Percentiles rank a stretch among this genome's conserved stretches.
Evolutionary conservation across 2,113 vertebrate genomes (phyloP).

Genomic region (Anser brachyrhynchus): DNA sequence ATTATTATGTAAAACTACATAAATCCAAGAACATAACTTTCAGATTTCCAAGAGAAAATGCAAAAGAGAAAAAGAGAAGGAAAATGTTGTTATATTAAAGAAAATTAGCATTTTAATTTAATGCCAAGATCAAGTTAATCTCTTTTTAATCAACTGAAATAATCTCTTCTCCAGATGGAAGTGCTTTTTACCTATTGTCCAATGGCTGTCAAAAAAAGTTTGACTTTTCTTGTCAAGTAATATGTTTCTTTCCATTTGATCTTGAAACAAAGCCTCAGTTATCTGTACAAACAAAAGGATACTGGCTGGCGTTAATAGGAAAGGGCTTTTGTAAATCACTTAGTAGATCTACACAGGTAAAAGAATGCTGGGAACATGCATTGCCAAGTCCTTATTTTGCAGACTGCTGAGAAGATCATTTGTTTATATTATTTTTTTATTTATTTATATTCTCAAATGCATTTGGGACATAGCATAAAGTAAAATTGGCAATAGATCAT

Average conservation of each 20-base stretch:
- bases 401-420: background rate
- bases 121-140: background rate
- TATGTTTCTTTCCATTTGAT: background rate
- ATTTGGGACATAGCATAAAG: background rate
- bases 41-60: background rate
- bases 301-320: background rate
- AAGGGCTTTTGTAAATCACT: background rate
- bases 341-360: background rate
- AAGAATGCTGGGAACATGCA: background rate
- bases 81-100: background rate
- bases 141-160: background rate
- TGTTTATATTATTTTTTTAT: background rate
- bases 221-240: background rate
- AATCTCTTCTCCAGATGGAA: background rate
- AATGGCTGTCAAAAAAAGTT: background rate
- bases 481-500: background rate
- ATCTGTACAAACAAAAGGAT: background rate
- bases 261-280: background rate
- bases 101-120: background rate
- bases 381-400: background rate
- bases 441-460: background rate
- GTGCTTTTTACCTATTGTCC: background rate
- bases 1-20: background rate
- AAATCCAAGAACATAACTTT: background rate
- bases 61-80: background rate